Evolutionary conservation across 1,140 invertebrate genomes (phyloP).

Genomic region (Phymastichus coffea): DNA sequence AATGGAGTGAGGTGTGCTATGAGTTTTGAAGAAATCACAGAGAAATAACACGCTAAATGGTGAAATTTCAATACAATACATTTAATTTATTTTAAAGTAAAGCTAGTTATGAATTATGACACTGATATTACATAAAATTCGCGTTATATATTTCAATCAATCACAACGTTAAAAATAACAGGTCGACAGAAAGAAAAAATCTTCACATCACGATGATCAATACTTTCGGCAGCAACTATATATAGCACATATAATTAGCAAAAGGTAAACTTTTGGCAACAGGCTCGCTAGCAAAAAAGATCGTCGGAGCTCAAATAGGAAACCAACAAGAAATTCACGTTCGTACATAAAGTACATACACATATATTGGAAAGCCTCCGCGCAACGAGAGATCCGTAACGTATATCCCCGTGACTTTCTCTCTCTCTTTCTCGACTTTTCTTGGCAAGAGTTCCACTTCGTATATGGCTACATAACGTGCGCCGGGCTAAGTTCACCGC

Average conservation of each 20-base stretch:
- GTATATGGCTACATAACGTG: conserved; percentile 6
- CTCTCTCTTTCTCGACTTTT: neutral
- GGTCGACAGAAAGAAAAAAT: too few relatives aligned
- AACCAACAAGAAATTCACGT: conserved; percentile 9
- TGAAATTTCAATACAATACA: too few relatives aligned
- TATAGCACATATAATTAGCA: conserved; percentile 4
- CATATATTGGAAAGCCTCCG: neutral
- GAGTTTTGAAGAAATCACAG: too few relatives aligned
- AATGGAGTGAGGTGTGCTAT: too few relatives aligned
- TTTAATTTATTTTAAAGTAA: too few relatives aligned
- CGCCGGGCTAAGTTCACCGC: conserved; percentile 10
- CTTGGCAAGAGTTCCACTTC: conserved; percentile 12
- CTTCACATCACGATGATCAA: too few relatives aligned
- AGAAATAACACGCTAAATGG: too few relatives aligned
- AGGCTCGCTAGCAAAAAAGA: neutral
- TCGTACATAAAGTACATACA: conserved; percentile 4
- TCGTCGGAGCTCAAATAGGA: conserved; percentile 1
- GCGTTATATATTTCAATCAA: too few relatives aligned
- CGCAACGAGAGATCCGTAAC: conserved; percentile 2
- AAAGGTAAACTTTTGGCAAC: conserved; percentile 1
- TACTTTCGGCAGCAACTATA: too few relatives aligned
- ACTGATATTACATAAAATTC: too few relatives aligned
- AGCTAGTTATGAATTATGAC: too few relatives aligned
- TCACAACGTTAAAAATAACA: too few relatives aligned
- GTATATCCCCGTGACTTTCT: neutral